Conservation (phyloP, 2,888 invertebrate species). For the Cetonia aurata region DNA sequence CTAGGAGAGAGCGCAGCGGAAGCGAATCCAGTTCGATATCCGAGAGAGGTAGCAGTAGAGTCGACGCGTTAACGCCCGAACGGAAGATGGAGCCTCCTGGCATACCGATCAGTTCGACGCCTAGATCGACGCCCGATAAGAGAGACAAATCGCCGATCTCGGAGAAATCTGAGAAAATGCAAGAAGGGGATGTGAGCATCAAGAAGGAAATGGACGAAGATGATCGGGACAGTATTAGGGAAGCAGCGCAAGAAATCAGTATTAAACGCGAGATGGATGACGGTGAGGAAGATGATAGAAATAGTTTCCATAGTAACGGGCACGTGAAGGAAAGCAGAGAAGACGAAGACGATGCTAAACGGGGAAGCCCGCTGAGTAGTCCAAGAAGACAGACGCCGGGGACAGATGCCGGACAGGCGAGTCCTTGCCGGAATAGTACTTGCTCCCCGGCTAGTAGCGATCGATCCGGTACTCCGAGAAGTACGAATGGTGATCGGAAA, state of each 20-base stretch:
- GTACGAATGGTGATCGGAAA: slow-evolving; percentile 72
- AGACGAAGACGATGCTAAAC: slow-evolving; percentile 61
- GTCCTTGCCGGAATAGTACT: slow-evolving; percentile 74
- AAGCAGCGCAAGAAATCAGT: slow-evolving; percentile 66
- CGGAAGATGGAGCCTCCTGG: slow-evolving; percentile 76
- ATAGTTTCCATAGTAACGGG: slow-evolving; percentile 63
- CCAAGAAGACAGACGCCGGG: slow-evolving; percentile 58
- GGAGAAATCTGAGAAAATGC: slow-evolving; percentile 62
- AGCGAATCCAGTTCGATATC: slow-evolving; percentile 92
- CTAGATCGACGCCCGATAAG: slow-evolving; percentile 79
- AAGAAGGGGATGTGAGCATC: slow-evolving; percentile 66
- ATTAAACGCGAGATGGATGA: slow-evolving; percentile 62
- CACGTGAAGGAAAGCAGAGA: slow-evolving; percentile 57
- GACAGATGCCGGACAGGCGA: slow-evolving; percentile 65
- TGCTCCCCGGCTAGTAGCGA: slow-evolving; percentile 83
- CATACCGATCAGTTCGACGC: slow-evolving; percentile 70
- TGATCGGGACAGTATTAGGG: slow-evolving; percentile 65
- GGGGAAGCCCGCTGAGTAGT: slow-evolving; percentile 61
- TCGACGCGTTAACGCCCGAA: slow-evolving; percentile 86
- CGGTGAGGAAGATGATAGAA: slow-evolving; percentile 65
- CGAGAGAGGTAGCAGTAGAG: slow-evolving; percentile 83
- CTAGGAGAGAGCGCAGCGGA: slow-evolving; percentile 84
- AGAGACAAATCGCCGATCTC: slow-evolving; percentile 74
- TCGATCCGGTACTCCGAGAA: slow-evolving; percentile 81
- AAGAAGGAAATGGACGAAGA: slow-evolving; percentile 76